Conservation (phyloP, 1,140 invertebrate species). For the Anastatus disparis region DNA sequence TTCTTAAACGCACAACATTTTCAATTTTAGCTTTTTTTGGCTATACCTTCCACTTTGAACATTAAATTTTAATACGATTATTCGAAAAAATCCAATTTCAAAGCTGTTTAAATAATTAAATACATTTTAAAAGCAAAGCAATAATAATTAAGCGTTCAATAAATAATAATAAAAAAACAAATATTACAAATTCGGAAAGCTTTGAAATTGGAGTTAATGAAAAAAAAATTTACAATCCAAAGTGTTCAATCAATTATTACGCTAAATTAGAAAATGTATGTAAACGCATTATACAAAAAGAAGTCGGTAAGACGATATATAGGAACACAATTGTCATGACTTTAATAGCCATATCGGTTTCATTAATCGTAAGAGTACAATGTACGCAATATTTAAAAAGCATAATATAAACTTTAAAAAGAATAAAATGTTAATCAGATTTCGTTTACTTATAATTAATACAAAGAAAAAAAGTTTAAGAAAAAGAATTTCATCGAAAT, state of each 20-base stretch:
- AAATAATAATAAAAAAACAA: slow-evolving; percentile 1
- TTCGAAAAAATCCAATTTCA: not conserved
- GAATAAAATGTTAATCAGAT: slow-evolving; percentile 8
- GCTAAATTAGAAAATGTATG: not conserved
- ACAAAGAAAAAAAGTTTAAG: not conserved
- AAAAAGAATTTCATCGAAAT: not conserved
- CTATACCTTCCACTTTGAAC: not conserved
- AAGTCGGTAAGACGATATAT: slow-evolving; percentile 19
- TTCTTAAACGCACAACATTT: not conserved
- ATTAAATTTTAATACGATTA: not conserved
- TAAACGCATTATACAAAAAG: not conserved
- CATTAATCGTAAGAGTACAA: no score
- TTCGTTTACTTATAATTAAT: slow-evolving; percentile 19
- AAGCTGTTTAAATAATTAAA: not conserved
- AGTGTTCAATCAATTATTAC: not conserved
- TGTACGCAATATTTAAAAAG: no score
- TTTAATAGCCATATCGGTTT: no score
- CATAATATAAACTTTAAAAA: no score
- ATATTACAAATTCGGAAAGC: not conserved
- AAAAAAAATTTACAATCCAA: not conserved
- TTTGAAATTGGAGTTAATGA: not conserved
- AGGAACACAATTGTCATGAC: slow-evolving; percentile 26
- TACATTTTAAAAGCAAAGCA: not conserved
- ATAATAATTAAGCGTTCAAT: not conserved
- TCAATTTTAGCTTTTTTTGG: not conserved